Evolutionary conservation across 2,797 vertebrate species (phyloP), one percentile per base, ranked within the genome.

Genomic region (Aselliscus stoliczkanus): DNA sequence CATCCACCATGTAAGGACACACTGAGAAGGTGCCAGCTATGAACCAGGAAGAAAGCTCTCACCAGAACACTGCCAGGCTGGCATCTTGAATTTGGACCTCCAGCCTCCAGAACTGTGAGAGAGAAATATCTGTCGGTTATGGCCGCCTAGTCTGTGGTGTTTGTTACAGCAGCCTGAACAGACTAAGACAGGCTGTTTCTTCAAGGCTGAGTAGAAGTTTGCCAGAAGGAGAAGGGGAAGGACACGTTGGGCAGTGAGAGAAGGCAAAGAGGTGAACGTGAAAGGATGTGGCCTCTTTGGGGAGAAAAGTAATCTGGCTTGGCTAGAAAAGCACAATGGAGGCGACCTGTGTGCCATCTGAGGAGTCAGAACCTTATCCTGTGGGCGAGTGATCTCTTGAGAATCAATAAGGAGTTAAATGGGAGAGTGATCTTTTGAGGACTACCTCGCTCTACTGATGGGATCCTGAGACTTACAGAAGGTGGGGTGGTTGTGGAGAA

Each of bases 221-320:
- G 52, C 56, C 34, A 50, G 54, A 18, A 31, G 47, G n/a, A 56
- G 77, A 31, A 18, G 23, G 62, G 58, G 18, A 23, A 34, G 65
- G 18, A 7, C 20, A 0, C 0, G 0, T 1, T 7, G 0, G 44
- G 56, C 37, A 4, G 31, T 5, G 58, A 50, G 44, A 23, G 69
- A 18, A 29, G 37, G 39, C 13, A 0, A 4, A 60, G 62, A 60
- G 54, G 23, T 2, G 62, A 11, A 29, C 1, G 2, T 7, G 65
- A n/a, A 21, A 72, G 42, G 42, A 1, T 0, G 4, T 4, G 73
- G 54, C 27, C 82, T 58, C 17, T 39, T 65, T 1, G 0, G 23
- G 62, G 42, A 42, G 29, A 31, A 42, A 12, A 70, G 37, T 20
- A 1, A 7, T 50, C 64, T 12, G 34, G 42, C 18, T 8, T n/a